Conservation (phyloP, 2,797 vertebrate genomes). For the Protosalanx chinensis region DNA sequence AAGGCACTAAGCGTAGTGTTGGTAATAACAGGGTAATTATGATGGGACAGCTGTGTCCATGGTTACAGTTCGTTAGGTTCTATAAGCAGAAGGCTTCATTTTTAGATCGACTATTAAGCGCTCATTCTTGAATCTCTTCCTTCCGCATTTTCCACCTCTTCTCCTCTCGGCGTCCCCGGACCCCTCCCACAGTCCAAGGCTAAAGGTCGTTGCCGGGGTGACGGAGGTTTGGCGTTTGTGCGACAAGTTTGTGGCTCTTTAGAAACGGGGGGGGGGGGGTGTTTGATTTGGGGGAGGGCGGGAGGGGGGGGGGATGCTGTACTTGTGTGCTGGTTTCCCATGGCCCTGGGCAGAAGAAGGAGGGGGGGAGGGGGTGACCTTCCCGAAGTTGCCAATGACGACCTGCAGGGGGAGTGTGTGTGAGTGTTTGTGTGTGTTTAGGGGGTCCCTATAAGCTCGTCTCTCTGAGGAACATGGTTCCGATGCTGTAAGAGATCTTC, state of each 20-base stretch:
- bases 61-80: constrained; percentile 42
- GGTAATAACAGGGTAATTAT: constrained; percentile 48
- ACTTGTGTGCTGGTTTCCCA: neutral
- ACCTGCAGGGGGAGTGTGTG: constrained; percentile 17
- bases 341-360: too few species aligned
- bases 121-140: constrained; percentile 30
- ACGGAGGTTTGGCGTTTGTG: constrained; percentile 35
- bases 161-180: constrained; percentile 2
- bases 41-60: constrained; percentile 37
- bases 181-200: constrained; percentile 4
- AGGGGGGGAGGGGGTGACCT: neutral
- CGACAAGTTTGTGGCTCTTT: constrained; percentile 40
- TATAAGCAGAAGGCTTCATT: constrained; percentile 46
- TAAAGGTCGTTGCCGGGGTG: constrained; percentile 33
- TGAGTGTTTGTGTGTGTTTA: constrained; percentile 29
- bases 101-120: constrained; percentile 34
- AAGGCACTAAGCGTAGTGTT: constrained; percentile 67
- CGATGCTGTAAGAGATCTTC: constrained; percentile 97
- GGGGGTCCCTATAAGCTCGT: constrained; percentile 89
- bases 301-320: neutral
- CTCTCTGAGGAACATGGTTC: constrained; percentile 99
- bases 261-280: neutral
- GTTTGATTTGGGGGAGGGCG: neutral
- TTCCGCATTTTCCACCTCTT: constrained; percentile 10
- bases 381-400: neutral